A percentile compares a stretch with the other conserved stretches of the same genome.
Evolutionary conservation across 2,888 invertebrate species (phyloP).

Genomic region (Drosophila fungiperda): DNA sequence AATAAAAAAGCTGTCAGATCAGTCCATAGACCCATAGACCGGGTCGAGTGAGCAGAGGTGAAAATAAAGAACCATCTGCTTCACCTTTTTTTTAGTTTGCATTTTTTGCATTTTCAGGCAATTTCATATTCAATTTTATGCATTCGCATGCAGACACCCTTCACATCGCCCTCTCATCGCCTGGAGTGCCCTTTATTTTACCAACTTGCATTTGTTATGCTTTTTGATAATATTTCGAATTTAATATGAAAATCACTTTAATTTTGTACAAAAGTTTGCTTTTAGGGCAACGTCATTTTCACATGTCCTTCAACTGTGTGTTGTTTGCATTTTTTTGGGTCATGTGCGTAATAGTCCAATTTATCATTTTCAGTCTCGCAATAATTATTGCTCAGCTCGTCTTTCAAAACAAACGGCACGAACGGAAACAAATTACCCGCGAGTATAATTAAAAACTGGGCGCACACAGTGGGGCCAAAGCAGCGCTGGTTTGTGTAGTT

Average conservation of each 20-base stretch:
- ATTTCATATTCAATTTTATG: conserved; percentile 69
- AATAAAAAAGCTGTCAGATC: conserved; percentile 24
- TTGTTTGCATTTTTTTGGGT: conserved; percentile 38
- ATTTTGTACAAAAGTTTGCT: background rate
- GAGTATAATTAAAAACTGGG: conserved; percentile 44
- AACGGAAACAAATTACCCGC: conserved; percentile 41
- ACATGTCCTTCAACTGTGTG: conserved; percentile 50
- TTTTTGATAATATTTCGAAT: background rate
- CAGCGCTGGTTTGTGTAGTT: background rate
- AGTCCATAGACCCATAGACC: conserved; percentile 26
- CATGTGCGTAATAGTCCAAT: conserved; percentile 46
- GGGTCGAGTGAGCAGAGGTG: background rate
- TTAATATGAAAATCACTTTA: background rate
- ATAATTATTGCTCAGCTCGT: conserved; percentile 57
- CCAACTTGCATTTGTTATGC: background rate
- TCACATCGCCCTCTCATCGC: background rate
- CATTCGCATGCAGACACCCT: conserved; percentile 39
- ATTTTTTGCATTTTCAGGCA: conserved; percentile 41
- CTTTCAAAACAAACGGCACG: conserved; percentile 39
- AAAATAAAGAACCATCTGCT: conserved; percentile 19
- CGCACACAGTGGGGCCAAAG: conserved; percentile 16
- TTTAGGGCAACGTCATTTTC: conserved; percentile 19
- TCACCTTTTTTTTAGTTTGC: background rate
- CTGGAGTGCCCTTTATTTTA: background rate
- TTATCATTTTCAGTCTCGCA: conserved; percentile 48